phyloP scores from a whole-genome alignment of 2,888 invertebrate genomes.

The Druceiella hillmani region DNA sequence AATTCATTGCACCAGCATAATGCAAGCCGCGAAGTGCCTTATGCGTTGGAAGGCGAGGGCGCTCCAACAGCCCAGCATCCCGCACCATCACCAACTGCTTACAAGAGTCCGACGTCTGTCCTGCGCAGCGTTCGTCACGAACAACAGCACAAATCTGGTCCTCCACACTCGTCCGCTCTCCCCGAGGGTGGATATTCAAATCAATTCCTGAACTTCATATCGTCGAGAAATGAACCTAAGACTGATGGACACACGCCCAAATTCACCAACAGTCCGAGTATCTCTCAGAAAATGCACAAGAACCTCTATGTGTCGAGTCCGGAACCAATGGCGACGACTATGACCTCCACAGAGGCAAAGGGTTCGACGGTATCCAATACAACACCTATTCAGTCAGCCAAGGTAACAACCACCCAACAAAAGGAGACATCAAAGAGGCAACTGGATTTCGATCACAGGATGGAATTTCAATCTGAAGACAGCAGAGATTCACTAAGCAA shows the following conservation, averaged over 20 bases:
- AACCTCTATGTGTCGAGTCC: conserved; percentile 49
- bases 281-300: conserved; percentile 50
- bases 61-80: conserved; percentile 28
- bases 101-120: conserved; percentile 40
- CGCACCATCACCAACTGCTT: too few species aligned
- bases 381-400: conserved; percentile 44
- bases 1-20: not conserved
- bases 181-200: conserved; percentile 47
- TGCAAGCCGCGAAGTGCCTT: not conserved
- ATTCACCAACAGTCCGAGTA: conserved; percentile 47
- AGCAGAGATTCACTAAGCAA: conserved; percentile 48
- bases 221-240: conserved; percentile 49
- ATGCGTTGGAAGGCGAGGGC: conserved; percentile 28
- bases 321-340: conserved; percentile 47
- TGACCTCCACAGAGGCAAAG: conserved; percentile 47
- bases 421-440: conserved; percentile 49
- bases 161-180: conserved; percentile 21
- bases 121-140: conserved; percentile 45
- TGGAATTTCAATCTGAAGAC: conserved; percentile 45
- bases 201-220: conserved; percentile 46
- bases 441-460: conserved; percentile 44
- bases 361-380: conserved; percentile 43
- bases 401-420: conserved; percentile 38
- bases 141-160: conserved; percentile 37
- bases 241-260: conserved; percentile 51